Conservation (phyloP, 1,140 invertebrate species). For the Calephelis nemesis region DNA sequence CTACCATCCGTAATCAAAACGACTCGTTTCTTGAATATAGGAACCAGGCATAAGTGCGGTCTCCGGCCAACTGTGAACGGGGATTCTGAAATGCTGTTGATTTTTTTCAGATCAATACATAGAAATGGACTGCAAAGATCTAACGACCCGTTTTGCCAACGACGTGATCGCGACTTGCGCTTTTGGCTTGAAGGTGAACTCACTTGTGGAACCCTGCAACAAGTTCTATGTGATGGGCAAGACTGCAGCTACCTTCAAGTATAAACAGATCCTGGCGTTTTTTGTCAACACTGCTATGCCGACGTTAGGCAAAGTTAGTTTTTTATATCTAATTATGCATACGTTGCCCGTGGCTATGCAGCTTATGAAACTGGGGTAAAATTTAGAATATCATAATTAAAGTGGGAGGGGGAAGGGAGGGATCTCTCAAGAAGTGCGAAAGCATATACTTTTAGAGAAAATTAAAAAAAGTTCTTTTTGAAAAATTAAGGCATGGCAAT, state of each 20-base stretch:
- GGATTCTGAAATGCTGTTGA: not conserved
- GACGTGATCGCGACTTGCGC: constrained; percentile 75
- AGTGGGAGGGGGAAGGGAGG: too few relatives aligned
- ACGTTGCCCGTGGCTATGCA: too few relatives aligned
- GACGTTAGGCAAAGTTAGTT: constrained; percentile 36
- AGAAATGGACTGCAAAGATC: constrained; percentile 76
- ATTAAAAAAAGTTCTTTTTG: too few relatives aligned
- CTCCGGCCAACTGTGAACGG: not conserved
- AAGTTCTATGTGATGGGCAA: constrained; percentile 79
- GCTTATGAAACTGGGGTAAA: too few relatives aligned
- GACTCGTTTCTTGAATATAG: too few relatives aligned
- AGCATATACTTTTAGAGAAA: too few relatives aligned
- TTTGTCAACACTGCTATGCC: constrained; percentile 38
- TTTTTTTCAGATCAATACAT: constrained; percentile 30
- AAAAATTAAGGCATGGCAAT: too few relatives aligned
- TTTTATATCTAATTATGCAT: too few relatives aligned
- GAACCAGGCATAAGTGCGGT: too few relatives aligned
- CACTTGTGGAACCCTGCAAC: constrained; percentile 76
- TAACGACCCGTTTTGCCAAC: constrained; percentile 78
- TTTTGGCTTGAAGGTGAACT: constrained; percentile 81
- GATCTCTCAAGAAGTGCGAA: too few relatives aligned
- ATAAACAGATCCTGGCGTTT: constrained; percentile 40
- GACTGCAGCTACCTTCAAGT: constrained; percentile 40
- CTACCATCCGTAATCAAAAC: too few relatives aligned
- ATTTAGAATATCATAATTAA: too few relatives aligned